These are phyloP conservation scores for Aphodius granarius DNA, from an alignment of 2,888 invertebrate species.

Conservation along the genomic window DNA sequence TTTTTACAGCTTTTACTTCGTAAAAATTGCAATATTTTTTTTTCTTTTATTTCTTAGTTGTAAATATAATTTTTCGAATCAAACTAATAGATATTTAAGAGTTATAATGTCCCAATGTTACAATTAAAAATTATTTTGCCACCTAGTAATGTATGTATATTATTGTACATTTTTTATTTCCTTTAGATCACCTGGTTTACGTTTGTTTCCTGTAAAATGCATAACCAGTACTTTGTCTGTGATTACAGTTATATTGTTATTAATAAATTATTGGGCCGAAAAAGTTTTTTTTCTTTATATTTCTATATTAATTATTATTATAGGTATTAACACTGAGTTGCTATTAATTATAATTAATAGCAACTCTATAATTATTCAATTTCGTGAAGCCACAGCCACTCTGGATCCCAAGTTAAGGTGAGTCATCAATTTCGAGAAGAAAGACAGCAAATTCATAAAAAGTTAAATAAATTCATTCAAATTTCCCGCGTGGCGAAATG, in stretches of 20 bases:
- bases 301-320: too few species aligned
- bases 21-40: neutral
- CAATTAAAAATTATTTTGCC: neutral
- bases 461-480: too few species aligned
- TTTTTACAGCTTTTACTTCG: neutral
- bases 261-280: constrained; percentile 33
- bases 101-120: neutral
- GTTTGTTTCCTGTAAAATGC: constrained; percentile 14
- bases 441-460: too few species aligned
- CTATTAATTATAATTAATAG: too few species aligned
- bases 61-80: neutral
- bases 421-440: too few species aligned
- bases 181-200: constrained; percentile 21
- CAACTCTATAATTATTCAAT: too few species aligned
- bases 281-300: constrained; percentile 11
- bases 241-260: constrained; percentile 39
- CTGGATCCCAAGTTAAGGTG: too few species aligned
- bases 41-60: neutral
- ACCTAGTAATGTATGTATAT: neutral
- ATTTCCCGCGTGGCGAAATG: too few species aligned
- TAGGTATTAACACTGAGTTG: too few species aligned
- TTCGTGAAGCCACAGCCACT: too few species aligned
- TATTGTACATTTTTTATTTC: constrained; percentile 11
- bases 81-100: neutral
- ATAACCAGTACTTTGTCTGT: constrained; percentile 36